A percentile compares a stretch with the other conserved stretches of the same genome.
phyloP scores from a whole-genome alignment of 2,888 invertebrate species.

The Perizoma affinitatum region DNA sequence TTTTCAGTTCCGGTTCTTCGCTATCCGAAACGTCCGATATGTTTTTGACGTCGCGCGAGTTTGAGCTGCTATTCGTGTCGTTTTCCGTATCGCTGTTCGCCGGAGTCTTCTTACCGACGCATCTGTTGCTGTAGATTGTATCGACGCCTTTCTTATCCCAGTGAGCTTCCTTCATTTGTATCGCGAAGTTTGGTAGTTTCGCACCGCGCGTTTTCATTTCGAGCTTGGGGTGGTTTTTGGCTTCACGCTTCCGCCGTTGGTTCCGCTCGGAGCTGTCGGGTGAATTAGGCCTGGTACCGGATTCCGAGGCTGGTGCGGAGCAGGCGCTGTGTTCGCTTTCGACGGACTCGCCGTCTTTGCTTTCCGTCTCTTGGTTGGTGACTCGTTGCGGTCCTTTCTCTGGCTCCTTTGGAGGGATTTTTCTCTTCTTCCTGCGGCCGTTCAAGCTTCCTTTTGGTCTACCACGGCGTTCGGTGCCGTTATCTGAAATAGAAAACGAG shows the following conservation, averaged over 20 bases:
- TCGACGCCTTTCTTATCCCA: slow-evolving; percentile 79
- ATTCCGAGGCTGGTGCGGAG: slow-evolving; percentile 72
- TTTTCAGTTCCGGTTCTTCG: slow-evolving; percentile 79
- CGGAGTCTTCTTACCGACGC: slow-evolving; percentile 60
- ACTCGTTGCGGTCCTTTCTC: slow-evolving; percentile 70
- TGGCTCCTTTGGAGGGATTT: slow-evolving; percentile 64
- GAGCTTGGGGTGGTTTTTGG: slow-evolving; percentile 65
- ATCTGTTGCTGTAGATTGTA: slow-evolving; percentile 72
- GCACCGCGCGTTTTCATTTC: slow-evolving; percentile 85
- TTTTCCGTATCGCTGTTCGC: slow-evolving; percentile 72
- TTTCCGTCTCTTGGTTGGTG: slow-evolving; percentile 69
- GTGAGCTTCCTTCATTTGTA: slow-evolving; percentile 78
- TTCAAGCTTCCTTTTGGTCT: slow-evolving; percentile 71
- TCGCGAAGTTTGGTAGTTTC: slow-evolving; percentile 85
- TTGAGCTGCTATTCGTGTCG: slow-evolving; percentile 75
- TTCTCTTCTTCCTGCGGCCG: slow-evolving; percentile 68
- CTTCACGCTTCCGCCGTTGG: slow-evolving; percentile 57
- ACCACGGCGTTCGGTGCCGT: slow-evolving; percentile 71
- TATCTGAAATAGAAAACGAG: slow-evolving; percentile 54
- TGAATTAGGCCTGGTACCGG: slow-evolving; percentile 71
- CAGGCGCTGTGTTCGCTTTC: slow-evolving; percentile 75
- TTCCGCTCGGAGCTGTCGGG: slow-evolving; percentile 60
- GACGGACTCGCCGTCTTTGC: slow-evolving; percentile 75
- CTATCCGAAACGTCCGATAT: slow-evolving; percentile 79
- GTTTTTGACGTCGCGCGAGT: slow-evolving; percentile 70